These are phyloP conservation scores for Pollimyrus isidori DNA, from an alignment of 2,113 vertebrate genomes.

Conservation along the genomic window DNA sequence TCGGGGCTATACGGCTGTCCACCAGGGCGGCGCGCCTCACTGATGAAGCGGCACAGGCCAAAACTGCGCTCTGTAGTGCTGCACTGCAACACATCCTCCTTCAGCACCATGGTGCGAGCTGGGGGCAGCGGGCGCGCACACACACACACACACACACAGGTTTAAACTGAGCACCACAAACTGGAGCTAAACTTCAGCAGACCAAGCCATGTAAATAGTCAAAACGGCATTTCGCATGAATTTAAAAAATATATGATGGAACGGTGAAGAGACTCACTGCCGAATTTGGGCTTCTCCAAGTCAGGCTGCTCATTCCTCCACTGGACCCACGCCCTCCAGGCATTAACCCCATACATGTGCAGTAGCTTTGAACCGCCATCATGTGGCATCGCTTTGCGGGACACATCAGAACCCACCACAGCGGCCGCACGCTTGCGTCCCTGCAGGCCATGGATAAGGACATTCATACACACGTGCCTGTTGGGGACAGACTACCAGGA, in stretches of 20 bases:
- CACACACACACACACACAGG: not conserved
- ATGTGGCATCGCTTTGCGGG: slow-evolving; percentile 57
- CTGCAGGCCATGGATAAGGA: slow-evolving; percentile 35
- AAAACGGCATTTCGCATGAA: not conserved
- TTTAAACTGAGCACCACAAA: not conserved
- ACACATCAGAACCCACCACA: slow-evolving; percentile 52
- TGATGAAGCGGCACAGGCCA: slow-evolving; percentile 86
- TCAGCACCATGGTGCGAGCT: slow-evolving; percentile 78
- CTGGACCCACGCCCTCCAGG: slow-evolving; percentile 91
- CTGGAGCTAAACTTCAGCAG: not conserved
- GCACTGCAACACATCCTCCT: slow-evolving; percentile 85
- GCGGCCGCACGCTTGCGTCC: slow-evolving; percentile 69
- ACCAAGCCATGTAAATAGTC: not conserved
- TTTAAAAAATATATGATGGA: not conserved
- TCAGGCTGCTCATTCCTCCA: slow-evolving; percentile 81
- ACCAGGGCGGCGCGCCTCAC: slow-evolving; percentile 81
- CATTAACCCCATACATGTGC: slow-evolving; percentile 84
- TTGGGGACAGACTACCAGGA: not conserved
- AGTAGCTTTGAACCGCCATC: slow-evolving; percentile 69
- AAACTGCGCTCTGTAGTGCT: slow-evolving; percentile 88
- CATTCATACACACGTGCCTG: not conserved
- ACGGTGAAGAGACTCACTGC: slow-evolving; percentile 46
- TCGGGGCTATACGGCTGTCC: slow-evolving; percentile 83
- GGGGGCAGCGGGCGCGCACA: not conserved
- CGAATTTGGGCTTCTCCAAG: slow-evolving; percentile 70